Conservation (phyloP, 2,797 vertebrate genomes). For the Falco novaeseelandiae region DNA sequence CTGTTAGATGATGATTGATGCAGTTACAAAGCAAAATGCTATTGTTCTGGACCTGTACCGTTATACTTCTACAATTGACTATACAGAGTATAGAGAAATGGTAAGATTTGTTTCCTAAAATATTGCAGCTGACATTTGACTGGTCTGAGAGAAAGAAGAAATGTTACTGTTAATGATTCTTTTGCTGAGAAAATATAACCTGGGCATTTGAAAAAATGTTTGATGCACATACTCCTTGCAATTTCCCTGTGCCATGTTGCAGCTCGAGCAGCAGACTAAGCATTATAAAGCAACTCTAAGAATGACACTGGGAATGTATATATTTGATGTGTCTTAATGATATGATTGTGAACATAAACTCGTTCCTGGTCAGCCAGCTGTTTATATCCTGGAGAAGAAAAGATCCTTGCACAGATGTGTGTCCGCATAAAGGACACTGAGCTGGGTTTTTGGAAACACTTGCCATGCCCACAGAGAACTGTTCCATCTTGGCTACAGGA, state of each 20-base stretch:
- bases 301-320: rapidly evolving
- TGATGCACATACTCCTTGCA: not conserved
- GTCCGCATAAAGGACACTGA: not conserved
- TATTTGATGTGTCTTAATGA: not conserved
- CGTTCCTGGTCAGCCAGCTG: rapidly evolving
- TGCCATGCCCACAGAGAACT: too few species aligned
- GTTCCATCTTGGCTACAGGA: not conserved
- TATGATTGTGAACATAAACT: not conserved
- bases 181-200: not conserved
- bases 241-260: not conserved
- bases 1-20: not conserved
- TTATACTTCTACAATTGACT: not conserved
- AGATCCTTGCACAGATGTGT: not conserved
- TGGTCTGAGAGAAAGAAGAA: not conserved
- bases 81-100: not conserved
- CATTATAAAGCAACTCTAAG: not conserved
- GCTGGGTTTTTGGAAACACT: not conserved
- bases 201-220: not conserved
- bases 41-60: not conserved
- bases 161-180: not conserved
- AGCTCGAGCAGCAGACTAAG: not conserved
- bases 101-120: not conserved
- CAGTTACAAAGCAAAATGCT: not conserved
- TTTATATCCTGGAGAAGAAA: not conserved
- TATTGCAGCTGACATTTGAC: not conserved